A percentile compares a stretch with the other conserved stretches of the same genome.
phyloP scores from a whole-genome alignment of 2,113 vertebrate species.

The Lepus europaeus region DNA sequence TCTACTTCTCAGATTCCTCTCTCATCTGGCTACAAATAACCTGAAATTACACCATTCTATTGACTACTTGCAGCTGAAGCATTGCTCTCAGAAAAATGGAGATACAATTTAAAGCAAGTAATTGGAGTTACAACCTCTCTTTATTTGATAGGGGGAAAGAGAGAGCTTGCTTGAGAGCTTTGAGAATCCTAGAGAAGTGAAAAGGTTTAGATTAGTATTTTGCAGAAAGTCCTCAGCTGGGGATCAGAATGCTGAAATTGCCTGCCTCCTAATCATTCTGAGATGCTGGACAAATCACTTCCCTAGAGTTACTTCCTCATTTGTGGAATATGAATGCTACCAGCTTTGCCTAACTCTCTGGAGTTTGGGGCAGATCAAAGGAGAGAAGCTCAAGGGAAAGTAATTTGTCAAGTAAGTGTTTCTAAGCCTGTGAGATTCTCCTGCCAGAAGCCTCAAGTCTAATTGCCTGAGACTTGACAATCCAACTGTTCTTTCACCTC shows the following conservation, averaged over 20 bases:
- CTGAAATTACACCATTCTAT: not conserved
- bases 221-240: not conserved
- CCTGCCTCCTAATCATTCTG: not conserved
- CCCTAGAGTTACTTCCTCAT: not conserved
- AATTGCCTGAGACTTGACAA: not conserved
- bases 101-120: not conserved
- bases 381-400: not conserved
- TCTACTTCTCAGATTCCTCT: not conserved
- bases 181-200: not conserved
- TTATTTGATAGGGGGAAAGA: not conserved
- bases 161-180: not conserved
- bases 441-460: not conserved
- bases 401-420: not conserved
- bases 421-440: not conserved
- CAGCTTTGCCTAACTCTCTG: not conserved
- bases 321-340: not conserved
- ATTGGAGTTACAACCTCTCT: not conserved
- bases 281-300: not conserved
- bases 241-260: not conserved
- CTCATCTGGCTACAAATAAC: not conserved
- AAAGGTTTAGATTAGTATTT: not conserved
- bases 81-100: not conserved
- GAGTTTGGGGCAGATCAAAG: not conserved
- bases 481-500: not conserved
- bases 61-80: not conserved